Evolutionary conservation across 2,888 invertebrate species (phyloP), one percentile per base, ranked within the genome.

Genomic region (Archaeoteleia sp.): DNA sequence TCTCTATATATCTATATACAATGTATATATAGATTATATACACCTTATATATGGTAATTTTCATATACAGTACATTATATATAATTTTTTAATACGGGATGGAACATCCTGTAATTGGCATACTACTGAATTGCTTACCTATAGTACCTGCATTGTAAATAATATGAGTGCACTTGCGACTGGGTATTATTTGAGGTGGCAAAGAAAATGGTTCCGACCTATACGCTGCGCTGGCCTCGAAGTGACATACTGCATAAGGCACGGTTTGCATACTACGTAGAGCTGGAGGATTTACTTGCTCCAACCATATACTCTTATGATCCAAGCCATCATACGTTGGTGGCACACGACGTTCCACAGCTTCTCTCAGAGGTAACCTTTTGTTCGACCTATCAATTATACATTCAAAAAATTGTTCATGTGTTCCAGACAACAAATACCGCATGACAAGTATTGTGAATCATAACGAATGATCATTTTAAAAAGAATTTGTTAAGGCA

Each of bases 131-230:
- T n/a, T n/a, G 54, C 66, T 69, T 62, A 83, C 85, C 84, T 66
- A 94, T 85, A 1, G 89, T 88, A 3, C 93, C 92, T 71, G 91
- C 92, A 1, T 91, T 90, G 78, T 93, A 94, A 66, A 93, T 89
- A 1, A 93, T 85, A 78, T 94, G 93, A 1, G 92, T 92, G 84
- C 94, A 94, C 25, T 88, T 86, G 68, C 89, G 88, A 1, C 88
- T 88, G 10, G 93, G 91, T 35, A 92, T 84, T 46, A 91, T 88
- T 13, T 88, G 87, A 0, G 91, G 88, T 0, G 88, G 88, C 78
- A 93, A 91, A 0, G 90, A 88, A 51, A 91, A 87, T 0, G 92
- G 92, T 20, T 91, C 90, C 34, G 88, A 88, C 40, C 93, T 87
- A 81, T 92, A 91, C 1, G 89, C 88, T 1, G 92, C 89, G 86